Evolutionary conservation across 1,140 invertebrate species (phyloP).

Genomic region (Drosophila nikananu): DNA sequence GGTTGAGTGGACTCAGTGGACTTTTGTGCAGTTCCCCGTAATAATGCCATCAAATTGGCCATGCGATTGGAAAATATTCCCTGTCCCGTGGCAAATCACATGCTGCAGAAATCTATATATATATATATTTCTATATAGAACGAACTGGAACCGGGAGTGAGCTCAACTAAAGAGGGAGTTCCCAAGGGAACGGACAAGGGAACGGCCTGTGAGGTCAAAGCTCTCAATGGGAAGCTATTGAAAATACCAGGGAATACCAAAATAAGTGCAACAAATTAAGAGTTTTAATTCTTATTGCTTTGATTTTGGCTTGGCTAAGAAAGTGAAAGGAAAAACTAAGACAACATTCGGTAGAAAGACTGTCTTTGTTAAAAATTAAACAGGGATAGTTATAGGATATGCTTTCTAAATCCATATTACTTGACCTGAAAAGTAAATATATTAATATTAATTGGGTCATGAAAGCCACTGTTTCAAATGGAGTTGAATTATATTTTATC

Average conservation of each 20-base stretch:
- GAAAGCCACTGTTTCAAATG: too few relatives aligned
- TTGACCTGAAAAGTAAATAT: too few relatives aligned
- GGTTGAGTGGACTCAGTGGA: slow-evolving; percentile 17
- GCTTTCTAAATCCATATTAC: too few relatives aligned
- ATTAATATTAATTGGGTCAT: too few relatives aligned
- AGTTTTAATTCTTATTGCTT: background rate
- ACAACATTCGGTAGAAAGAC: background rate
- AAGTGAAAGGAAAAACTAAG: background rate
- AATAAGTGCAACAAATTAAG: background rate
- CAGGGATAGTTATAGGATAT: background rate
- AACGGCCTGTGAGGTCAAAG: background rate
- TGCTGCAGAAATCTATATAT: background rate
- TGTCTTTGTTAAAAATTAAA: background rate
- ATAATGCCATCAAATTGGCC: slow-evolving; percentile 72
- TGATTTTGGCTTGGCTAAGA: background rate
- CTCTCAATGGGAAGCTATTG: background rate
- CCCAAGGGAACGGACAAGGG: background rate
- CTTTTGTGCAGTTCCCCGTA: slow-evolving; percentile 55
- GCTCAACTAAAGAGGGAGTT: slow-evolving; percentile 7
- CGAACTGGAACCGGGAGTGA: slow-evolving; percentile 5
- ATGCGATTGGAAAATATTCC: slow-evolving; percentile 21
- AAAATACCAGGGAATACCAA: background rate
- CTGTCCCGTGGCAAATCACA: slow-evolving; percentile 19
- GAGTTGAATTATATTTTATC: too few relatives aligned
- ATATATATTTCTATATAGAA: background rate